Conservation (phyloP, 2,797 vertebrate species). For the Ctenopoma kingsleyae region DNA sequence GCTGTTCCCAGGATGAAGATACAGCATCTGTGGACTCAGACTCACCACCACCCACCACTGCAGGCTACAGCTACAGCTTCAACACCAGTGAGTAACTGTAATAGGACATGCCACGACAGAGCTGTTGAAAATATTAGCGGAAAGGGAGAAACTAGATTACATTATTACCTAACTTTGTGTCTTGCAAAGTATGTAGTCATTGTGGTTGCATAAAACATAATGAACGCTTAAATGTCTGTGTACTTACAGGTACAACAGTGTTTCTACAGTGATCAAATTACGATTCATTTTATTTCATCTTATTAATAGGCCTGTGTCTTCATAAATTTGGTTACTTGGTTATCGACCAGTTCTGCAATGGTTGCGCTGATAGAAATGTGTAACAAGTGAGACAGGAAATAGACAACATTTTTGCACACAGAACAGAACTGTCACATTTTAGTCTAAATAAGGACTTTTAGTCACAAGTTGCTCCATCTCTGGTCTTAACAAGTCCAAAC, state of each 20-base stretch:
- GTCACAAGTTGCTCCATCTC: not conserved
- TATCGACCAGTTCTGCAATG: not conserved
- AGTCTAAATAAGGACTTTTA: not conserved
- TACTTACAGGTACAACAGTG: not conserved
- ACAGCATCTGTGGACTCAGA: constrained; percentile 92
- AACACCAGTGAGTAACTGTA: constrained; percentile 89
- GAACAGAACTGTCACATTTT: not conserved
- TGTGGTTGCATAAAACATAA: not conserved
- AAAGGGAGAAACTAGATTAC: not conserved
- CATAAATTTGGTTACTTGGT: not conserved
- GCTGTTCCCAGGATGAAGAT: constrained; percentile 98
- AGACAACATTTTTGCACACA: not conserved
- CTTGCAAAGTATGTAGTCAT: too few species aligned
- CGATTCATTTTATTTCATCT: not conserved
- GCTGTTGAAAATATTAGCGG: constrained; percentile 4
- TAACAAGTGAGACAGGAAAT: not conserved
- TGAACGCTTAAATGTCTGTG: too few species aligned
- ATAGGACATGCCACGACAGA: constrained; percentile 18
- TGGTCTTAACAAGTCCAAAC: constrained; percentile 6
- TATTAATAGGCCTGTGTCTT: not conserved
- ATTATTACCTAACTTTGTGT: not conserved
- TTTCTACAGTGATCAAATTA: not conserved
- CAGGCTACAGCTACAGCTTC: constrained; percentile 88
- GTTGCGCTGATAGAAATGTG: not conserved
- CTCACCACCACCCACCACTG: constrained; percentile 89